These are phyloP conservation scores for Halisarca cf. caerulea DNA, from an alignment of 37 sponge, comb jelly and placozoan species.

Conservation along the genomic window DNA sequence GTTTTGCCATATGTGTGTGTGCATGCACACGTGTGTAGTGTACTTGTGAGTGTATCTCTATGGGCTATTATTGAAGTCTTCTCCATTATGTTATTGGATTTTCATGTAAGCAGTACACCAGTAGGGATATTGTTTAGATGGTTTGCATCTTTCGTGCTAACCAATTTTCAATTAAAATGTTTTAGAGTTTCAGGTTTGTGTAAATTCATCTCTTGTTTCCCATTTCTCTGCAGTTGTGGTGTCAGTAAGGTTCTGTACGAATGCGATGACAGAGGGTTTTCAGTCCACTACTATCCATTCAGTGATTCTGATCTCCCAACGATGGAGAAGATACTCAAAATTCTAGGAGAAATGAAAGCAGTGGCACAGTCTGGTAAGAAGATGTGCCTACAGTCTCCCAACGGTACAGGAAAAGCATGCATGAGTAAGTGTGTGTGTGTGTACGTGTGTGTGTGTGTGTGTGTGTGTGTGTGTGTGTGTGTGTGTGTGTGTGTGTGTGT, in stretches of 20 bases:
- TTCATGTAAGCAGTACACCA: too few relatives aligned
- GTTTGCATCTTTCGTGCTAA: too few relatives aligned
- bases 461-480: constrained; percentile 42
- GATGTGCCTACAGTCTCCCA: constrained; percentile 61
- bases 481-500: constrained; percentile 31
- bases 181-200: too few relatives aligned
- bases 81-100: too few relatives aligned
- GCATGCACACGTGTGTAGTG: too few relatives aligned
- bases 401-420: constrained; percentile 82
- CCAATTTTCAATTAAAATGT: too few relatives aligned
- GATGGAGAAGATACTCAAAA: constrained; percentile 31
- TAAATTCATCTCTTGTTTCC: too few relatives aligned
- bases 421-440: constrained; percentile 36
- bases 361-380: constrained; percentile 34
- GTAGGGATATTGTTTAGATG: too few relatives aligned
- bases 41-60: too few relatives aligned
- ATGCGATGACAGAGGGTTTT: constrained; percentile 47
- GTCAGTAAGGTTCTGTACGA: constrained; percentile 49
- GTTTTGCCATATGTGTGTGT: too few relatives aligned
- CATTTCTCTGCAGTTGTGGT: constrained; percentile 33
- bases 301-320: constrained; percentile 31
- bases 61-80: too few relatives aligned
- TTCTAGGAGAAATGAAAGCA: constrained; percentile 44
- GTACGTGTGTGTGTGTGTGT: too few relatives aligned
- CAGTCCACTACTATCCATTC: constrained; percentile 60